Base-by-base conservation (phyloP, 2,888 invertebrate genomes). In the Coelopa pilipes region DNA sequence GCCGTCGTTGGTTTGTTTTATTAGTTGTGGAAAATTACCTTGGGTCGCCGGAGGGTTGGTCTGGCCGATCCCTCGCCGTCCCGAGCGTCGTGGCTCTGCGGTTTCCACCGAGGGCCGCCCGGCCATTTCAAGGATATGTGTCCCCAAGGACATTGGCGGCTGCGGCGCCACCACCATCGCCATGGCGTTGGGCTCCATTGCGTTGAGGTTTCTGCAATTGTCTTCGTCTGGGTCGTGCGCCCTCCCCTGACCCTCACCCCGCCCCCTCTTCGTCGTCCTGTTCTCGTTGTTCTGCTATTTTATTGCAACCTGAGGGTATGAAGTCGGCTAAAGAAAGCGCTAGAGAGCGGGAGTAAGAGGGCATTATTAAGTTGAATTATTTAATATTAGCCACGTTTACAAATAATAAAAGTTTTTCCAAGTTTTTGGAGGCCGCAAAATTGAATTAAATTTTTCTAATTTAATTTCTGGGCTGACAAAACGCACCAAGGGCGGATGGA, bases 281-380 rank as follows among this genome's bases (percentile, higher is more conserved):
- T 17, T 63, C n/a, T 45, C n/a, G n/a, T n/a, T n/a, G n/a, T n/a
- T n/a, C n/a, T n/a, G n/a, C 17, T 13, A 24, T 70, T 59, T 50
- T 11, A 15, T 21, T 24, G 50, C 66, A 65, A 65, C 34, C 45
- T 71, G 50, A 50, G 47, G 17, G 70, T 69, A 34, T 34, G 34
- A 34, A 34, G 34, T 4, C 34, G 7, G 34, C 34, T 2, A 34
- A 34, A 34, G 34, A 34, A 7, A 34, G 34, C n/a, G n/a, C n/a
- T n/a, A 34, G 34, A 34, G 34, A 34, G 2, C 2, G 34, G 7
- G 34, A 34, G 34, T 7, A 7, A 73, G 67, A 78, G 77, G 78
- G 74, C 74, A 76, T 78, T 78, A 78, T 78, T 75, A 77, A 77
- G 75, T 76, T 79, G 76, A 79, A 79, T 79, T 79, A 79, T 79